A percentile compares a stretch with the other conserved stretches of the same genome.
phyloP scores from a whole-genome alignment of 2,888 invertebrate species.

The Drosophila buzzatii region DNA sequence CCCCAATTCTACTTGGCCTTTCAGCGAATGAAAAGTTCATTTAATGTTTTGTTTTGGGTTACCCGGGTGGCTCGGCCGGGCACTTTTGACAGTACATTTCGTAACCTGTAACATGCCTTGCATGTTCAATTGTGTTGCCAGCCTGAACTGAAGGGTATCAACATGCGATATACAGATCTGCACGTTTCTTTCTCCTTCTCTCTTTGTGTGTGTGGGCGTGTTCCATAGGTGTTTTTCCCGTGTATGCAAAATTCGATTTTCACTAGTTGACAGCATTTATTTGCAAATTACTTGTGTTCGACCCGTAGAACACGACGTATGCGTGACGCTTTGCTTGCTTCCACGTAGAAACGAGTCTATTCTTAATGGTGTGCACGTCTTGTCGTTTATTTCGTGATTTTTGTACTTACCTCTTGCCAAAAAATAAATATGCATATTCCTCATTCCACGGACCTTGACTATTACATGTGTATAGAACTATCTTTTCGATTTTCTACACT shows the following conservation, averaged over 20 bases:
- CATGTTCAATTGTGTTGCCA: conserved; percentile 65
- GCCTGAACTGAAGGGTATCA: conserved; percentile 19
- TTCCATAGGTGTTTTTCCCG: conserved; percentile 1
- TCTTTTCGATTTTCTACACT: too few relatives aligned
- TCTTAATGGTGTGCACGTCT: conserved; percentile 21
- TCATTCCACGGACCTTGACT: neutral
- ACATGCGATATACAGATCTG: conserved; percentile 25
- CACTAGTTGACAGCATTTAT: conserved; percentile 71
- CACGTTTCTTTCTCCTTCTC: neutral
- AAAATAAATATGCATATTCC: conserved; percentile 4
- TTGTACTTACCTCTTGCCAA: conserved; percentile 7
- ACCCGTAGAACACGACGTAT: conserved; percentile 35
- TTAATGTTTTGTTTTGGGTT: conserved; percentile 49
- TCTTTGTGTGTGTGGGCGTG: neutral
- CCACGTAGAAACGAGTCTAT: conserved; percentile 1
- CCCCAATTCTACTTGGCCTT: conserved; percentile 15
- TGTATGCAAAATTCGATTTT: conserved; percentile 48
- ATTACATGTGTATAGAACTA: neutral
- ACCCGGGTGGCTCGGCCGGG: conserved; percentile 23
- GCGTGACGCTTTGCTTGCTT: conserved; percentile 28
- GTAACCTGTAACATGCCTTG: conserved; percentile 61
- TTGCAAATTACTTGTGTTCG: conserved; percentile 70
- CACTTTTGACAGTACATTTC: conserved; percentile 62
- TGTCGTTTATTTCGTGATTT: conserved; percentile 36
- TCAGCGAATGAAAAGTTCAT: conserved; percentile 54